Evolutionary conservation across 2,888 invertebrate genomes (phyloP), one percentile per base, ranked within the genome.

Genomic region (Chrysolina oricalcia): DNA sequence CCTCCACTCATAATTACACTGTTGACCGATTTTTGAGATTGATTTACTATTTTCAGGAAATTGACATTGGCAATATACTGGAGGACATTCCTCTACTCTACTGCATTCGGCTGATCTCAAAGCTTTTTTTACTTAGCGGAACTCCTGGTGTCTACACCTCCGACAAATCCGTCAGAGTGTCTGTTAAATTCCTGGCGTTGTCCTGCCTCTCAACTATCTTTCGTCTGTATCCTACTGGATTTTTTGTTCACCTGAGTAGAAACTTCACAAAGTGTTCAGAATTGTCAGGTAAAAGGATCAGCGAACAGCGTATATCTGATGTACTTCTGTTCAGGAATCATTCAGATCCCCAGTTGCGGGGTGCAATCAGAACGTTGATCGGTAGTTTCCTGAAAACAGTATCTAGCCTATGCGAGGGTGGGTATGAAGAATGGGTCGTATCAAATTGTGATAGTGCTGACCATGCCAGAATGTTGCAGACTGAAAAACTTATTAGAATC

Each of bases 101-200:
- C 87, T 95, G 95, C 81, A 91, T 93, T 9, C 90, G 96, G 79
- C 90, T 95, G 73, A 88, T 97, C 5, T 91, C 92, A 17, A 93
- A 93, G 11, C 92, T 92, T 73, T 97, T 96, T 87, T 89, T 97
- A 27, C 87, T 97, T 40, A 91, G 92, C 15, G 95, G 95, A 0
- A 89, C 90, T 68, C 90, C 90, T 72, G 83, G 81, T 73, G 77
- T 69, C 79, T 84, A 94, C 65, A 92, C 95, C 78, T 89, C 94
- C 1, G 98, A 98, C 86, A 92, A 92, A 87, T 90, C 90, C 23
- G 93, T 96, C 46, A 91, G 98, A 46, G 97, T 98, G 41, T 98
- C 98, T 74, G 95, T 97, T 0, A 98, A 98, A 89, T 94, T 96
- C 9, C 91, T 98, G 48, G 96, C 97, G 0, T 86, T 98, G 21